A percentile compares a stretch with the other conserved stretches of the same genome.
Conservation (phyloP, 1,140 invertebrate genomes). For the Dinothrombium tinctorium region DNA sequence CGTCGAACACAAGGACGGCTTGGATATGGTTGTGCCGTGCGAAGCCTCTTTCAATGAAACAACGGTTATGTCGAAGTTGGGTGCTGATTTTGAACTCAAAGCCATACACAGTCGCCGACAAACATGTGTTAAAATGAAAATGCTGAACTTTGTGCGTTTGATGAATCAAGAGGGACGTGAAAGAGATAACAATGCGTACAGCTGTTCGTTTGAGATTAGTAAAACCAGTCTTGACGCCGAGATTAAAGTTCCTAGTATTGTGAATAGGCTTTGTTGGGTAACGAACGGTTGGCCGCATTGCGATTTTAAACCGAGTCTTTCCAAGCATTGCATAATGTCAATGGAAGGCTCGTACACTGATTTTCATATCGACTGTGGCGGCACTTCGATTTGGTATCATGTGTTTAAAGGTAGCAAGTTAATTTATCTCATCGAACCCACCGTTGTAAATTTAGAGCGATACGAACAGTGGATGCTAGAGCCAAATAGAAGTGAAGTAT, state of each 20-base stretch:
- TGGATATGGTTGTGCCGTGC: too few species aligned
- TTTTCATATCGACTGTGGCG: conserved; percentile 85
- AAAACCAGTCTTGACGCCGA: conserved; percentile 45
- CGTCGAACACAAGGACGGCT: too few species aligned
- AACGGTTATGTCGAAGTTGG: too few species aligned
- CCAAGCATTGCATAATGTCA: conserved; percentile 76
- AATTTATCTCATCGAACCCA: conserved; percentile 65
- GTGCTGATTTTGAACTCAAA: too few species aligned
- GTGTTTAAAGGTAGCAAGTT: conserved; percentile 65
- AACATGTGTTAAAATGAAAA: too few species aligned
- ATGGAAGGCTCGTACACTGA: conserved; percentile 69
- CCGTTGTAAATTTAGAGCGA: conserved; percentile 43
- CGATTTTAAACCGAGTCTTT: conserved; percentile 41
- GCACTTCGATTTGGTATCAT: conserved; percentile 86
- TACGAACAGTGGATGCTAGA: conserved; percentile 42
- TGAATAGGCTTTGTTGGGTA: conserved; percentile 57
- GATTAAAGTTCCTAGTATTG: conserved; percentile 46
- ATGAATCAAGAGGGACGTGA: too few species aligned
- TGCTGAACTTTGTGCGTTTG: too few species aligned
- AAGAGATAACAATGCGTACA: too few species aligned
- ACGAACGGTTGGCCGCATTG: conserved; percentile 37
- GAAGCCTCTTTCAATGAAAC: too few species aligned
- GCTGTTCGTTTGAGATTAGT: too few species aligned
- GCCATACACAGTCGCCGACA: too few species aligned
- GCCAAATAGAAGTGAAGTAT: not conserved